Percentiles rank a stretch among this genome's conserved stretches.
Conservation (phyloP, 2,113 vertebrate genomes). For the Sapajus apella region DNA sequence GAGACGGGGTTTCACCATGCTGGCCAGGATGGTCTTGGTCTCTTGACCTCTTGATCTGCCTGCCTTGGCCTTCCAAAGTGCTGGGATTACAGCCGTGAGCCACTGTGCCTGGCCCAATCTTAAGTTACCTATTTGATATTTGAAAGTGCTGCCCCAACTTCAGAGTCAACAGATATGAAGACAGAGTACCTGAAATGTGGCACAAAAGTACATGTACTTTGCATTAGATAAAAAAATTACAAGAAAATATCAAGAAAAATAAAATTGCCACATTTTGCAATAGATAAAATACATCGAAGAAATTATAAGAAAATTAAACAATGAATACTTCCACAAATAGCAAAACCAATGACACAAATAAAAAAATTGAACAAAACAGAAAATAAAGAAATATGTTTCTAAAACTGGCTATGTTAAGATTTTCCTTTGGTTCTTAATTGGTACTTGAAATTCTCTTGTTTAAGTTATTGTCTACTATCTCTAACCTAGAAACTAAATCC, state of each 20-base stretch:
- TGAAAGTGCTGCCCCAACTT: neutral
- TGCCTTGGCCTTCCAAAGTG: too few species aligned
- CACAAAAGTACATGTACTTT: neutral
- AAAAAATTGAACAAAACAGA: neutral
- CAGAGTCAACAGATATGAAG: neutral
- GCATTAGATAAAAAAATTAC: neutral
- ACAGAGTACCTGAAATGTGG: neutral
- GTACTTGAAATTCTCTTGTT: neutral
- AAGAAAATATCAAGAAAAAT: neutral
- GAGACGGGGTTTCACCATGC: too few species aligned
- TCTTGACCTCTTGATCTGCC: too few species aligned
- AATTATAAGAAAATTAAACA: neutral
- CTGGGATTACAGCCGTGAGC: too few species aligned
- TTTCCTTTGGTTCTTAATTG: neutral
- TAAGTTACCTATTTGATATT: neutral
- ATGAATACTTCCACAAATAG: neutral
- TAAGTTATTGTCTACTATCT: neutral
- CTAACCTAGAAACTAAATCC: slow-evolving; percentile 26
- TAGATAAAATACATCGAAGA: neutral
- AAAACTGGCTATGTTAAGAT: neutral
- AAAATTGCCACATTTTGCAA: neutral
- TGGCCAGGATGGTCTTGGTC: too few species aligned
- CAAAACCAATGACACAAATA: neutral
- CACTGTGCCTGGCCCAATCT: neutral
- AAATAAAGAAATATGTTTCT: neutral